These are phyloP conservation scores for Amitus sp. DNA, from an alignment of 2,888 invertebrate genomes.

Conservation along the genomic window DNA sequence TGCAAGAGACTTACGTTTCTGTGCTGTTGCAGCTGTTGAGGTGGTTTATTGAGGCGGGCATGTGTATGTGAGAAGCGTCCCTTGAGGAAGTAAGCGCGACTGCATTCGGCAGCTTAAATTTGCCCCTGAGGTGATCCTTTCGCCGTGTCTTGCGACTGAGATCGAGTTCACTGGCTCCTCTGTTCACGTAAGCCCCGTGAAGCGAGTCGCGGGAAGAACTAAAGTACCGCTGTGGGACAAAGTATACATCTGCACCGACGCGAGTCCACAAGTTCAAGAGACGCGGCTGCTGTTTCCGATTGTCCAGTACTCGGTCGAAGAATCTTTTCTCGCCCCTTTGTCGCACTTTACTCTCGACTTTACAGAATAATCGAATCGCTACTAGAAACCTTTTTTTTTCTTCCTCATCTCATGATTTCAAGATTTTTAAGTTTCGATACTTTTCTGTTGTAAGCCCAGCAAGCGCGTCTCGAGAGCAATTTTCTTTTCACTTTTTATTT, in stretches of 20 bases:
- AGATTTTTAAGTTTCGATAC: too few species aligned
- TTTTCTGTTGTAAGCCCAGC: too few species aligned
- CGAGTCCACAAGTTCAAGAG: constrained; percentile 43
- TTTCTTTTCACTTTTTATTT: constrained; percentile 20
- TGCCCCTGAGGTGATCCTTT: constrained; percentile 70
- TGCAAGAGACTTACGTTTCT: constrained; percentile 69
- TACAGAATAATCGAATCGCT: neutral
- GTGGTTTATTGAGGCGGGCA: constrained; percentile 71
- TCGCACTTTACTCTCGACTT: neutral
- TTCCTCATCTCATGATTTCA: too few species aligned
- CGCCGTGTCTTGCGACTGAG: constrained; percentile 77
- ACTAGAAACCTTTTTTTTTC: too few species aligned
- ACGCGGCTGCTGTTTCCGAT: constrained; percentile 29
- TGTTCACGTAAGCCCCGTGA: constrained; percentile 75
- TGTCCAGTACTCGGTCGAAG: neutral
- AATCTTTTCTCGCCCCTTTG: neutral
- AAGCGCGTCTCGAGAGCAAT: constrained; percentile 22
- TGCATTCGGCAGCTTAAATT: constrained; percentile 73
- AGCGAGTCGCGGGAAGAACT: constrained; percentile 80
- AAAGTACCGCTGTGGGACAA: constrained; percentile 72
- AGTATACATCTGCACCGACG: constrained; percentile 56
- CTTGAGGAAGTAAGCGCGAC: constrained; percentile 76
- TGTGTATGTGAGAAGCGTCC: constrained; percentile 77
- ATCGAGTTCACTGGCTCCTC: constrained; percentile 79
- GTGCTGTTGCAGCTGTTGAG: constrained; percentile 75